Evolutionary conservation across 2,888 invertebrate species (phyloP).

Genomic region (Drosophila fulvimacula): DNA sequence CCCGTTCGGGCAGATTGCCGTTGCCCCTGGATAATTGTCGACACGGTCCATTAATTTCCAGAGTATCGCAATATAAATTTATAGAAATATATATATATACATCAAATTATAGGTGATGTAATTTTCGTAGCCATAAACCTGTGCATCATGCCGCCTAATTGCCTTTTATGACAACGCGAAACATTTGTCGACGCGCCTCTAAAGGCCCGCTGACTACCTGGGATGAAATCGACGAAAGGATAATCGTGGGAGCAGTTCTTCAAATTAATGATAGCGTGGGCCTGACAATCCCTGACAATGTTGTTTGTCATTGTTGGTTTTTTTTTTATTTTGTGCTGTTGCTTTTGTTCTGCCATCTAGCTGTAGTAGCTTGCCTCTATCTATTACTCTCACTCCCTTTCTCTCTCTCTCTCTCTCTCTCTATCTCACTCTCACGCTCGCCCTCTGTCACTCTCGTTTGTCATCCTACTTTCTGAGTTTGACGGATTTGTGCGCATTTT

Average conservation of each 20-base stretch:
- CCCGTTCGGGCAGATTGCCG: conserved; percentile 11
- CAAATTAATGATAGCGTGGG: conserved; percentile 67
- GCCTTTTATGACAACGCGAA: conserved; percentile 65
- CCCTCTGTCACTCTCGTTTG: neutral
- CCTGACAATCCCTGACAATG: conserved; percentile 63
- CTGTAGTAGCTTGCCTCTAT: neutral
- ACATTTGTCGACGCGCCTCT: conserved; percentile 46
- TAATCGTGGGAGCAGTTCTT: conserved; percentile 53
- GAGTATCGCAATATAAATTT: conserved; percentile 31
- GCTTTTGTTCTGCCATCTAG: conserved; percentile 34
- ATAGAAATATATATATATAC: neutral
- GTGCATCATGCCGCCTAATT: conserved; percentile 67
- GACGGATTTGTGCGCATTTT: conserved; percentile 79
- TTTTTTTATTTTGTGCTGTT: conserved; percentile 5
- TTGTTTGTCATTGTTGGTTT: conserved; percentile 58
- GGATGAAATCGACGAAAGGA: conserved; percentile 45
- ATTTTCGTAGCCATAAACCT: conserved; percentile 64
- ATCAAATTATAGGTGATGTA: conserved; percentile 47
- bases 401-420: neutral
- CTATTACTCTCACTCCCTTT: neutral
- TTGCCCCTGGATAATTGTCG: conserved; percentile 57
- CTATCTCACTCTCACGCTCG: neutral
- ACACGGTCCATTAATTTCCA: conserved; percentile 67
- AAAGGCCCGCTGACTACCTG: conserved; percentile 51
- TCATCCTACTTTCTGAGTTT: conserved; percentile 57